Base-by-base conservation (phyloP, 2,888 invertebrate genomes). In the Dasysyrphus albostriatus region DNA sequence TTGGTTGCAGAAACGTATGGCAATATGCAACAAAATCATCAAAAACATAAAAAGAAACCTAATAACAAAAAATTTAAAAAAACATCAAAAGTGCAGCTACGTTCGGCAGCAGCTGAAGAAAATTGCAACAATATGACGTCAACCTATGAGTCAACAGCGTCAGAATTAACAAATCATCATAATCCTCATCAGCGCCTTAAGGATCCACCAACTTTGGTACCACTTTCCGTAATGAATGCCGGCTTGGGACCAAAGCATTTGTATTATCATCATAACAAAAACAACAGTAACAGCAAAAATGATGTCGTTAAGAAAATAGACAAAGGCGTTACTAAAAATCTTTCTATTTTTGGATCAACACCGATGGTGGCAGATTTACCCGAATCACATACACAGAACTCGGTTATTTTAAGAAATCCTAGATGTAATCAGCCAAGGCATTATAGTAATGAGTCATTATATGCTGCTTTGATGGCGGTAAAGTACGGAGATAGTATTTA, bases 401-500 rank as follows among this genome's bases (percentile, higher is more conserved):
- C 88, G 2, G 89, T 90, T 9, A 88, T 90, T 14, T 85, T 90
- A 16, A 84, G 89, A 4, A 90, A 88, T 83, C 90, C 89, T 8
- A 82, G 90, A 49, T 89, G 89, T 44, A 90, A 90, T 78, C 90
- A 90, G 82, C 89, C 90, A 34, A 80, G 90, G 29, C 85, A 89
- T 51, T 90, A 90, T 63, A 89, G 89, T 63, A 89, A 88, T 1
- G 89, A 94, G 78, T 94, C 94, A 0, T 93, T 94, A 92, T 94
- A 94, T 93, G 93, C 94, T 1, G 94, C 94, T 1, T 90, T 94
- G 1, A 94, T 94, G 94, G 94, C 94, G 81, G 94, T 94, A 0
- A 94, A 94, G 88, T 93, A 93, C 80, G 94, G 94, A 1, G 94
- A 94, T 2, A 94, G 94, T 90, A 94, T 95, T 88, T 94, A 94